Evolutionary conservation across 2,797 vertebrate genomes (phyloP), one percentile per base, ranked within the genome.

Genomic region (Pachyuromys duprasi): DNA sequence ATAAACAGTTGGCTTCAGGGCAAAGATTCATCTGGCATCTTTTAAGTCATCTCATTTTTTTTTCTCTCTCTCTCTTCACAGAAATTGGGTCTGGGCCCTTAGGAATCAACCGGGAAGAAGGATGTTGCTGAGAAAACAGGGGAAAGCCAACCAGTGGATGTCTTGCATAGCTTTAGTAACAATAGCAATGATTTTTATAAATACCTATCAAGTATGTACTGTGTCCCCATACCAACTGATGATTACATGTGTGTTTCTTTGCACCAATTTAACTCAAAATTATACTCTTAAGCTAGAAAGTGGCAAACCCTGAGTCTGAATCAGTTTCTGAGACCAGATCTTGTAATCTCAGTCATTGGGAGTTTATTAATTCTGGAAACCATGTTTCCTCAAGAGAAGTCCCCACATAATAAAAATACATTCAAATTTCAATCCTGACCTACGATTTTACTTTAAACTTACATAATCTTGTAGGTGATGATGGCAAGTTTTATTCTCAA

Each of bases 401-500:
- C 49, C 53, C 55, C 4, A 2, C 42, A 33, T 60, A 45, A 75
- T 69, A n/a, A n/a, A 49, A 53, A 42, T 33, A 70, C 18, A 14
- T 6, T 42, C 67, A 79, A 60, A 31, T 42, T 63, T 65, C 95
- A 97, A 87, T 18, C 57, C 60, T 49, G 22, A 49, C n/a, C 63
- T 33, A 53, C 13, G 74, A 57, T 28, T 39, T 91, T 93, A 33
- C 62, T 84, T 89, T 93, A 55, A 55, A 39, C 20, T 57, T 87
- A 39, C 0, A 49, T n/a, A 62, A 57, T 3, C 24, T 2, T 60
- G 6, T 86, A 95, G 67, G 93, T 78, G 95, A 98, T n/a, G 93
- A 97, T 98, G 97, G 95, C 95, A 93, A 83, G 98, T 97, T 97
- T 97, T 91, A 91, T 76, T 93, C 57, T 79, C 80, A 79, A 74